These are phyloP conservation scores for Xerus inauris DNA, from an alignment of 2,113 vertebrate species.

Conservation along the genomic window DNA sequence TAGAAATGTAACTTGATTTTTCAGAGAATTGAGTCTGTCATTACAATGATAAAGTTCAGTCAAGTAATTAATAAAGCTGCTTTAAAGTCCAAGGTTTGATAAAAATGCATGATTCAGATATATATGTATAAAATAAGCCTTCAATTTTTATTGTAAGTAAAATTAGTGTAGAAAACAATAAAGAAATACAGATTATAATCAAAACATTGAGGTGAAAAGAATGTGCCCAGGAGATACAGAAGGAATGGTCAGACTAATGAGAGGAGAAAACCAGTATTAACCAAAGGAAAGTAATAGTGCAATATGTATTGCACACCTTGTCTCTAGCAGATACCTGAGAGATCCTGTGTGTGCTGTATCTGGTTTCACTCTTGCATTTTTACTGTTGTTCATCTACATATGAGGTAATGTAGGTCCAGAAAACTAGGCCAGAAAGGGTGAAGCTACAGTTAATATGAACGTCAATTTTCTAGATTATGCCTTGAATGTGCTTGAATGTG, in stretches of 20 bases:
- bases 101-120: neutral
- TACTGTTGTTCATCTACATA: neutral
- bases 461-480: neutral
- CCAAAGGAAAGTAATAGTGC: neutral
- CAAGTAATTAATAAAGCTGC: neutral
- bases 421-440: neutral
- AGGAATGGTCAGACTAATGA: neutral
- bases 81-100: neutral
- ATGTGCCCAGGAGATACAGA: neutral
- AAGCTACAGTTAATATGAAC: neutral
- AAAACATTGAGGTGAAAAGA: neutral
- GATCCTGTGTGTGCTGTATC: neutral
- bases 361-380: neutral
- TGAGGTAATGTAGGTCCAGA: neutral
- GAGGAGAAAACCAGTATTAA: neutral
- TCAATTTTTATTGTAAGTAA: neutral
- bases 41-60: neutral
- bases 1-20: neutral
- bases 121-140: neutral
- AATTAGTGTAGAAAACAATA: neutral
- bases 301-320: neutral
- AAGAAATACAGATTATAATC: neutral
- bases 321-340: neutral
- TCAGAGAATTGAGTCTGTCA: neutral
- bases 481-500: neutral